Evolutionary conservation across 2,797 vertebrate species (phyloP), one percentile per base, ranked within the genome.

Genomic region (Macroramphosus scolopax): DNA sequence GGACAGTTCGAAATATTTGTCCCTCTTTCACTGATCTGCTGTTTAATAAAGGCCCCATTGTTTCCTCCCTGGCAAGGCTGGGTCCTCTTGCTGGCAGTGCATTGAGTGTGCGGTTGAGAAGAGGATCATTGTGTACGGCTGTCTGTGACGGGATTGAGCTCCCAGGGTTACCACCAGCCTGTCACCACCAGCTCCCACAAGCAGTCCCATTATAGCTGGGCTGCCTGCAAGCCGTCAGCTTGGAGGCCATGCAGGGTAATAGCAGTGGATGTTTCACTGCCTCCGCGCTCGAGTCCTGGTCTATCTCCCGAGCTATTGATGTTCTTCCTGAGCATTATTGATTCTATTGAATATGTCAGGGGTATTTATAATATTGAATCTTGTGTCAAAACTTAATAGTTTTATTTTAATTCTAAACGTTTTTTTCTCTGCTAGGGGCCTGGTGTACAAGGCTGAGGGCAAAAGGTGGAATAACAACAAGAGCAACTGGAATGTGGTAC

Each of bases 61-160:
- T 87, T 75, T 51, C 20, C 41, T 25, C 37, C 40, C 52, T 75
- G 71, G 80, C 73, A 63, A n/a, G 5, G 56, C 49, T 2, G 15
- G 38, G 25, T 72, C 48, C 68, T 61, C 58, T 63, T 46, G 57
- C 42, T 56, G 66, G 65, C 66, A 62, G 73, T 13, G 34, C 20
- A 73, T 51, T 71, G 36, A 10, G 63, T 29, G 67, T 54, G 61
- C 75, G 36, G 49, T 58, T 43, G 52, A 88, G 72, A 88, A 82
- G 75, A 68, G 68, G 62, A 43, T 82, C 83, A 82, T 88, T 89
- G 83, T 87, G 30, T 26, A n/a, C 10, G 62, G 50, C 62, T 38
- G 47, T 63, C 66, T 22, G 43, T 72, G 75, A 72, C 50, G 50
- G 67, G 57, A 18, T 43, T 36, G 30, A 63, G 58, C 71, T 75